phyloP scores from a whole-genome alignment of 1,140 invertebrate species.

The Periplaneta americana region DNA sequence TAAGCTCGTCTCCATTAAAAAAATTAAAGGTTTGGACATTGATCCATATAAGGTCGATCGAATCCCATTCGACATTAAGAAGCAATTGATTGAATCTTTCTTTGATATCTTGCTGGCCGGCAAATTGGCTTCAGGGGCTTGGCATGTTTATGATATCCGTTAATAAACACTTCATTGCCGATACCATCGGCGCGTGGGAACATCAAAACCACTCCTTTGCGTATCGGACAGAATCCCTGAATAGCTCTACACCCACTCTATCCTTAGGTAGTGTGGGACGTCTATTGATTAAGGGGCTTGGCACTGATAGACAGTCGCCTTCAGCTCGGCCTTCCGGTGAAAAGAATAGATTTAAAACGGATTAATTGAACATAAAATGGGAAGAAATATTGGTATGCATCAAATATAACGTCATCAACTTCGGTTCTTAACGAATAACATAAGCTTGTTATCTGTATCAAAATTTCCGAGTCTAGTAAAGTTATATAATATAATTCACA shows the following conservation, averaged over 20 bases:
- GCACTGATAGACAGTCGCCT: background rate
- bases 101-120: background rate
- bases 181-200: background rate
- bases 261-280: background rate
- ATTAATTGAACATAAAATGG: too few relatives aligned
- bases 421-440: too few relatives aligned
- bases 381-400: too few relatives aligned
- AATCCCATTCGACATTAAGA: background rate
- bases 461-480: too few relatives aligned
- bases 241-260: constrained; percentile 7
- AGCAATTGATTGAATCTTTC: constrained; percentile 19
- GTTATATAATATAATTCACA: too few relatives aligned
- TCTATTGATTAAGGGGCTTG: background rate
- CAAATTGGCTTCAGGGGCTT: background rate
- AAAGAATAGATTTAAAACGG: too few relatives aligned
- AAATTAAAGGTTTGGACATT: background rate
- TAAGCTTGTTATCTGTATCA: too few relatives aligned
- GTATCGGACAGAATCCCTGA: background rate
- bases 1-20: background rate
- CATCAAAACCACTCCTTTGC: background rate
- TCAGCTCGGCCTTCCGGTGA: too few relatives aligned
- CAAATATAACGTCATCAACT: too few relatives aligned
- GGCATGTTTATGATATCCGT: background rate
- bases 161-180: background rate
- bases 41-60: too few relatives aligned